phyloP scores from a whole-genome alignment of 2,797 vertebrate genomes.

The Gallirallus australis region DNA sequence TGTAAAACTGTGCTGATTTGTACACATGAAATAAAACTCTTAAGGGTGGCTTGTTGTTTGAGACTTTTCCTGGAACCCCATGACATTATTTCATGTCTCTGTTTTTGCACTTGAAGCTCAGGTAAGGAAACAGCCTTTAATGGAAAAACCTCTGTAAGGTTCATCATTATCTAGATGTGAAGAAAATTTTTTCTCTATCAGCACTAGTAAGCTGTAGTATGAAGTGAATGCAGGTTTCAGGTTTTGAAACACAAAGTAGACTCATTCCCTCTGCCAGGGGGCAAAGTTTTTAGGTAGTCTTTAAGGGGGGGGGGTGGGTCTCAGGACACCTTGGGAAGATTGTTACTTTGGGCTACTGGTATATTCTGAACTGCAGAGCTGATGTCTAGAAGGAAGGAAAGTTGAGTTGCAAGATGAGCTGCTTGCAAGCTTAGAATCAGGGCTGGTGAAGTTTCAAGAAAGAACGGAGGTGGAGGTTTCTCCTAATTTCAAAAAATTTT shows the following conservation, averaged over 20 bases:
- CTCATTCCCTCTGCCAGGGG: not conserved
- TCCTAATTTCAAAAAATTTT: not conserved
- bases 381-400: too few species aligned
- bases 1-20: not conserved
- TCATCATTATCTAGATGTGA: not conserved
- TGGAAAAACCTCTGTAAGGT: not conserved
- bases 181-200: not conserved
- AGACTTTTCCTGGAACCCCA: not conserved
- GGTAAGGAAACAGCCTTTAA: not conserved
- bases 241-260: not conserved
- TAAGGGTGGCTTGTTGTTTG: not conserved
- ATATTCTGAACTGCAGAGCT: too few species aligned
- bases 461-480: not conserved
- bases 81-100: not conserved
- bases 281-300: not conserved
- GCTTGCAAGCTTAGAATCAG: not conserved
- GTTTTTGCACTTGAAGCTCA: not conserved
- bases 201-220: not conserved
- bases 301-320: not conserved
- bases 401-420: too few species aligned
- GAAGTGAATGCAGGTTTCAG: fast-evolving
- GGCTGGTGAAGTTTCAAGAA: not conserved
- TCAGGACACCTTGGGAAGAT: not conserved
- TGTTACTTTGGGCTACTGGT: too few species aligned
- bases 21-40: not conserved